A percentile compares a stretch with the other conserved stretches of the same genome.
These are phyloP conservation scores for Falco naumanni DNA, from an alignment of 2,797 vertebrate species.

Conservation along the genomic window DNA sequence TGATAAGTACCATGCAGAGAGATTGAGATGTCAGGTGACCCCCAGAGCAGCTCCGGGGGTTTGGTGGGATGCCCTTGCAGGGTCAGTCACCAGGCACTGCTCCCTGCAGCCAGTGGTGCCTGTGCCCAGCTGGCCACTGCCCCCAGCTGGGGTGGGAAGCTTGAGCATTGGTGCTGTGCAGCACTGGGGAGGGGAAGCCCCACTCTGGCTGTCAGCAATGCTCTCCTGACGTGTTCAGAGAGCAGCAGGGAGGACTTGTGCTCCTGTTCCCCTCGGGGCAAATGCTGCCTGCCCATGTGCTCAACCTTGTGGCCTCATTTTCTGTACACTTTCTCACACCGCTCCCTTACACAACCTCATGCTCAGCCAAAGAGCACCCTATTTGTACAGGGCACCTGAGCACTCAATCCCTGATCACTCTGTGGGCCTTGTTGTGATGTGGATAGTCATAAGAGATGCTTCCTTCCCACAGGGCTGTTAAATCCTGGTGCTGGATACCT, in stretches of 20 bases:
- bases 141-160: neutral
- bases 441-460: neutral
- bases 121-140: neutral
- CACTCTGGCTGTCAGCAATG: accelerated
- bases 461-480: neutral
- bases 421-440: neutral
- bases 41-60: no score
- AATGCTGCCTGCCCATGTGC: neutral
- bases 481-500: neutral
- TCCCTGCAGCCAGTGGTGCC: neutral
- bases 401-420: neutral
- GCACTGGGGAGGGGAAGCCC: neutral
- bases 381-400: neutral
- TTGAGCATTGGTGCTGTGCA: accelerated
- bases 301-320: neutral
- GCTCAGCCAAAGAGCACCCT: neutral
- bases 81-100: neutral
- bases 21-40: neutral
- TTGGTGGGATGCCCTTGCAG: neutral
- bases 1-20: no score
- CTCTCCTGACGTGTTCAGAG: neutral
- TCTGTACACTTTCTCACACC: neutral
- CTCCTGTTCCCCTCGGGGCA: neutral
- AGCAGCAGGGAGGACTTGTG: neutral
- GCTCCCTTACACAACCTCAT: neutral